Conservation (phyloP, 2,797 vertebrate species). For the Anabacerthia variegaticeps region DNA sequence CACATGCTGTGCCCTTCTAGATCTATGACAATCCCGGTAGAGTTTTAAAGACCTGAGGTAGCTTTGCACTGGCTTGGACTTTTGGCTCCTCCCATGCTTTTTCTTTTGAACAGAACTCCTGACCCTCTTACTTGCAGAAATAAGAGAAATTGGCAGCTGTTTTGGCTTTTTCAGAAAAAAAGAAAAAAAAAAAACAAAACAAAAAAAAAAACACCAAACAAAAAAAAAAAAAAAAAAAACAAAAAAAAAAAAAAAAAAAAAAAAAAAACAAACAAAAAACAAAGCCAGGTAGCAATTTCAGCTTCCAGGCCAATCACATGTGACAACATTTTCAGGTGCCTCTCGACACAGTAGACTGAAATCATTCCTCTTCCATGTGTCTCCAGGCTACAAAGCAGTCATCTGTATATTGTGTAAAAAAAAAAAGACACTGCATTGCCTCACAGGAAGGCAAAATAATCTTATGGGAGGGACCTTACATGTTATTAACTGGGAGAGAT, state of each 20-base stretch:
- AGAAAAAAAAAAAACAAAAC: neutral
- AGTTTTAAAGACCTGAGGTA: neutral
- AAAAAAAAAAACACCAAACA: too few species aligned
- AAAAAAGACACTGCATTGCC: neutral
- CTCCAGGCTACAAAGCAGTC: neutral
- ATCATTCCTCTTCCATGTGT: neutral
- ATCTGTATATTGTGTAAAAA: neutral
- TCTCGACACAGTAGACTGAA: neutral
- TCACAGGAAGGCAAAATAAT: neutral
- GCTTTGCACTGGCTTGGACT: neutral
- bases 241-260: neutral
- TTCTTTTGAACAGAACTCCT: neutral
- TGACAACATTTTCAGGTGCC: neutral
- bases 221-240: neutral
- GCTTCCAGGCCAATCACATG: neutral
- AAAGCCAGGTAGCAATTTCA: neutral
- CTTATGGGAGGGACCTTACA: neutral
- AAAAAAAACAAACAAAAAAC: neutral
- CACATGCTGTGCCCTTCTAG: neutral
- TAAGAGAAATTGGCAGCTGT: neutral
- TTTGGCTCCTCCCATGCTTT: neutral
- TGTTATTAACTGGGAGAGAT: neutral
- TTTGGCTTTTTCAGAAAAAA: neutral
- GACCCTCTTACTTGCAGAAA: neutral
- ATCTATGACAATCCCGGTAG: neutral